Evolutionary conservation across 2,888 invertebrate genomes (phyloP), one percentile per base, ranked within the genome.

Genomic region (Campoletis raptor): DNA sequence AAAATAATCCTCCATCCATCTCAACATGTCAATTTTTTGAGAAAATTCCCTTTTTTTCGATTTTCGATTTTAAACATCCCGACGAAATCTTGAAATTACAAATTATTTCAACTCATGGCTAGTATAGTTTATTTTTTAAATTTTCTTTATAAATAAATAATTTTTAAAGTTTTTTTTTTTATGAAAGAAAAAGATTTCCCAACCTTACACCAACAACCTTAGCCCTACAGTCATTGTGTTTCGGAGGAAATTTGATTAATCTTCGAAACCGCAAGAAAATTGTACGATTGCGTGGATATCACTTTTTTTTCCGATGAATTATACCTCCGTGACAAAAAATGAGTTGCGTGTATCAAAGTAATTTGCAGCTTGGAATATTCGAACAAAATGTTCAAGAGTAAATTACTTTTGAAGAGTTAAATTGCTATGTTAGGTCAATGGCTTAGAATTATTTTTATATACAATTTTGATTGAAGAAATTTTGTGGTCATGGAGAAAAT

Each of bases 181-280:
- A n/a, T n/a, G n/a, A n/a, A n/a, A n/a, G 37, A 24, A 30, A 3
- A 30, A 37, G 10, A 37, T 12, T 40, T 57, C 15, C 21, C 6
- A 36, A 42, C 12, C 57, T 73, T 54, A 12, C 21, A 40, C 15
- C 57, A 30, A 12, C 12, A 40, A 24, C 8, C 36, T 54, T 57
- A 10, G 15, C 21, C 7, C 57, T 24, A 40, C 24, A 57, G 57
- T 21, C 15, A 42, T 40, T 30, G 57, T 15, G 57, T 24, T 30
- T 61, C 30, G 61, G 30, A 61, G 0, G 30, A 61, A 61, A 61
- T 7, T 61, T 61, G 61, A 61, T 61, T 61, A 61, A 30, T 61
- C 30, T 30, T 61, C 30, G n/a, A 15, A 42, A 61, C 74, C 74
- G 18, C 74, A 74, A 74, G 57, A 66, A 48, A 37, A n/a, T 78